phyloP scores from a whole-genome alignment of 64 coral and sea anemone species.

The Pocillopora verrucosa region DNA sequence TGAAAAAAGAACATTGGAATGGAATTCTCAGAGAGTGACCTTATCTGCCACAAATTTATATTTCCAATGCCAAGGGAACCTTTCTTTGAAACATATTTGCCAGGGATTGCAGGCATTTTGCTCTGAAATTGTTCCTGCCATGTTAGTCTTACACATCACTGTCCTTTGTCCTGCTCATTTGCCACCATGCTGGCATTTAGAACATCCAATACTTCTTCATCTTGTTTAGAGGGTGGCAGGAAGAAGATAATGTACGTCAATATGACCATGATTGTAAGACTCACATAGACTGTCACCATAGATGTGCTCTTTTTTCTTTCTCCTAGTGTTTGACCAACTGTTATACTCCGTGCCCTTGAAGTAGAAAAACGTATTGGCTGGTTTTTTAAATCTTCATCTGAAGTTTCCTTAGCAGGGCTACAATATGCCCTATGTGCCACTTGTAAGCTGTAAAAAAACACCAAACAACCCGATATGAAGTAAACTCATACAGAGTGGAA shows the following conservation, averaged over 20 bases:
- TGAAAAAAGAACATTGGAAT: too few species aligned
- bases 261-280: slow-evolving; percentile 1
- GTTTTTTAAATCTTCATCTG: slow-evolving; percentile 10
- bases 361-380: slow-evolving; percentile 38
- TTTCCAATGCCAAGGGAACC: too few species aligned
- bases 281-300: slow-evolving; percentile 5
- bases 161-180: not conserved
- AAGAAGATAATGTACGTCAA: slow-evolving; percentile 45
- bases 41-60: too few species aligned
- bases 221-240: not conserved
- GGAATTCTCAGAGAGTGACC: too few species aligned
- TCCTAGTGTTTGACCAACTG: slow-evolving; percentile 31
- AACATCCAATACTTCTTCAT: slow-evolving; percentile 21
- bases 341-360: slow-evolving; percentile 25
- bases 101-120: too few species aligned
- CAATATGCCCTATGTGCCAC: slow-evolving; percentile 2
- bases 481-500: not conserved
- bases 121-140: not conserved
- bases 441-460: not conserved
- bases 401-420: slow-evolving; percentile 8
- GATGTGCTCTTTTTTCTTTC: slow-evolving; percentile 16
- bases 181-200: not conserved
- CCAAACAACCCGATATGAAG: not conserved
- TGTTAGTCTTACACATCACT: not conserved
- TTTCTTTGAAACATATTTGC: too few species aligned